Evolutionary conservation across 1,140 invertebrate genomes (phyloP).

Genomic region (Coelopa frigida): DNA sequence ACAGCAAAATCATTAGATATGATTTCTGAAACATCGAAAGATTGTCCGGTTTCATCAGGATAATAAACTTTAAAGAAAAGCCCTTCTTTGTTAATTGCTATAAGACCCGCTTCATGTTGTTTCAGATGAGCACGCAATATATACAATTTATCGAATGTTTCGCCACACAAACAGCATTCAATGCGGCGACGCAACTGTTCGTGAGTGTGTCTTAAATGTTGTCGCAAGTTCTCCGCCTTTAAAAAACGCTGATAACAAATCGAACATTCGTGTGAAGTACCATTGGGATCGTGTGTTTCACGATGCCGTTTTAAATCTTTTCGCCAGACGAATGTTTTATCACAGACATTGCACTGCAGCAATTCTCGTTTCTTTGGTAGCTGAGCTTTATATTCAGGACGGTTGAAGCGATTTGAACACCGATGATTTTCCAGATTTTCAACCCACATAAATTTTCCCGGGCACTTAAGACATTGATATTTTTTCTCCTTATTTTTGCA

Average conservation of each 20-base stretch:
- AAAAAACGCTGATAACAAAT: conserved; percentile 11
- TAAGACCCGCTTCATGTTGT: conserved; percentile 20
- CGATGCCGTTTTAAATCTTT: conserved; percentile 8
- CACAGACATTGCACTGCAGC: conserved; percentile 6
- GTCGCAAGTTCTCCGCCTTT: conserved; percentile 6
- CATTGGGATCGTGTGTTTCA: conserved; percentile 1
- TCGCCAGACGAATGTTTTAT: conserved; percentile 5
- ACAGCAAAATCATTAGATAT: conserved; percentile 25
- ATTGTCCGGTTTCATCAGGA: too few relatives aligned
- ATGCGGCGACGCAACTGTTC: conserved; percentile 1
- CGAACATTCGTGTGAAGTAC: conserved; percentile 1
- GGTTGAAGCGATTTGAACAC: conserved; percentile 14
- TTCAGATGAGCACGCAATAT: conserved; percentile 21
- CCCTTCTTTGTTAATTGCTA: conserved; percentile 18
- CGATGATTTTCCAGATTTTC: conserved; percentile 28
- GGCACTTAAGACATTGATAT: conserved; percentile 25
- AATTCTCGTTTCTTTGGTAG: background rate
- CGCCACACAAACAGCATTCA: conserved; percentile 23
- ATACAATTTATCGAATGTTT: conserved; percentile 14
- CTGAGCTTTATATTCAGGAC: conserved; percentile 7
- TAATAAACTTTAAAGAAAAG: conserved; percentile 21
- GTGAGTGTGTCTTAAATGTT: conserved; percentile 1
- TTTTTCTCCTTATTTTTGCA: conserved; percentile 23
- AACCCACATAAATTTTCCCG: conserved; percentile 34
- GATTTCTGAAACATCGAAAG: too few relatives aligned